Base-by-base conservation (phyloP, 2,797 vertebrate species). In the Astyanax mexicanus region DNA sequence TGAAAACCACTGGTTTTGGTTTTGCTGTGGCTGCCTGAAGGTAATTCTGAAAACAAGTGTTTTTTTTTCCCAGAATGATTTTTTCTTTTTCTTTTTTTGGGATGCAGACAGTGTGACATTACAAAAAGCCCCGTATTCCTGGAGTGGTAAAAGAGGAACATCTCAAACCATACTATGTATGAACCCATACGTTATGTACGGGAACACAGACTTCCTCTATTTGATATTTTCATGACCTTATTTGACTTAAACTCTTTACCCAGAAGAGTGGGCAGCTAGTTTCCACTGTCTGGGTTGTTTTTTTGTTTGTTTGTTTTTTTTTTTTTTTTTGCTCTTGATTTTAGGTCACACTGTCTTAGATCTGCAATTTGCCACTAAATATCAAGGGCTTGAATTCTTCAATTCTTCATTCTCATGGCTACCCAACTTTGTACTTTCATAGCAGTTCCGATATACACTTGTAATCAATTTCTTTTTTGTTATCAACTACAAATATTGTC, bases 141-240 rank as follows among this genome's bases (percentile, higher is more conserved):
- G 17, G 17, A 51, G 45, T 51, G 45, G 44, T 23, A 67, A 44
- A 79, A 65, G 25, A 75, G 73, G 61, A 80, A 75, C 47, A 11
- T 25, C 3, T 44, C n/a, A 37, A 37, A 52, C 27, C 21, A 37
- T 72, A 40, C 38, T 61, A 13, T 69, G 12, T 58, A 51, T 66
- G 49, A 17, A 57, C 38, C 42, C 27, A 65, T 73, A 47, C 15
- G 27, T 42, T 74, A 29, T 55, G 17, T 37, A 21, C 19, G 70
- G 49, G 40, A 74, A 32, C 11, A 29, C 52, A 11, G 42, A 66
- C 55, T 80, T 75, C 52, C 68, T 66, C 44, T 75, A 11, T 58
- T 27, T 25, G 9, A 47, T 35, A 40, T 25, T 44, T 54, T 32
- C 68, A 71, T 47, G 11, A 49, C 17, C 47, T 54, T 54, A 37